Evolutionary conservation across 2,888 invertebrate genomes (phyloP).

Genomic region (Syrista parreyssii): DNA sequence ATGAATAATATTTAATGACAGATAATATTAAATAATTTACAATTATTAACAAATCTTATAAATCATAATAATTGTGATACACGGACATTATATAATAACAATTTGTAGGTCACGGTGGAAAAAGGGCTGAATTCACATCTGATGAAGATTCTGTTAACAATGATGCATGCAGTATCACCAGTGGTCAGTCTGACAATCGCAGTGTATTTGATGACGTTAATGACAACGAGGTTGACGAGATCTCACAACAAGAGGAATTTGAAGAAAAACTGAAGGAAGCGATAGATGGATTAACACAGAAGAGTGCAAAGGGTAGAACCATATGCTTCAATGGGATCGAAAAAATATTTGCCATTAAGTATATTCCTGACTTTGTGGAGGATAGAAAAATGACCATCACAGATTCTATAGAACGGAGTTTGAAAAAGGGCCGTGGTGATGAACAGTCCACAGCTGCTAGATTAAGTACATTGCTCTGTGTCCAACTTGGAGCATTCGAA

Average conservation of each 20-base stretch:
- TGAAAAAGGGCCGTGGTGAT: constrained; percentile 84
- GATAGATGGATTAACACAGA: constrained; percentile 89
- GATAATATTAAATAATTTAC: not conserved
- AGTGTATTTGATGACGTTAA: constrained; percentile 73
- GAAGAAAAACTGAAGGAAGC: constrained; percentile 91
- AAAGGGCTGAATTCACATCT: constrained; percentile 74
- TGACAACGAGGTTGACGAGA: constrained; percentile 70
- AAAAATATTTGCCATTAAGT: constrained; percentile 82
- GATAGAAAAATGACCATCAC: constrained; percentile 83
- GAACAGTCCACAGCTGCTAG: constrained; percentile 88
- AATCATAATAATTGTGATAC: not conserved
- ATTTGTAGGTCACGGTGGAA: constrained; percentile 54
- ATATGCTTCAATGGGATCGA: constrained; percentile 78
- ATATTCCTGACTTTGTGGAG: constrained; percentile 79
- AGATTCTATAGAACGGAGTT: constrained; percentile 83
- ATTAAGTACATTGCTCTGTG: constrained; percentile 81
- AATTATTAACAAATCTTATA: not conserved
- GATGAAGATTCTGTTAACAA: constrained; percentile 80
- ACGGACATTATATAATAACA: not conserved
- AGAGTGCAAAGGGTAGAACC: constrained; percentile 86
- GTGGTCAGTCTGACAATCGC: constrained; percentile 80
- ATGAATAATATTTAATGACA: not conserved
- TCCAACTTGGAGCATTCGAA: constrained; percentile 79
- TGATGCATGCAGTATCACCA: constrained; percentile 86
- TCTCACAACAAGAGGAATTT: constrained; percentile 76